Conservation (phyloP, 2,888 invertebrate species). For the Euzetes globulus region DNA sequence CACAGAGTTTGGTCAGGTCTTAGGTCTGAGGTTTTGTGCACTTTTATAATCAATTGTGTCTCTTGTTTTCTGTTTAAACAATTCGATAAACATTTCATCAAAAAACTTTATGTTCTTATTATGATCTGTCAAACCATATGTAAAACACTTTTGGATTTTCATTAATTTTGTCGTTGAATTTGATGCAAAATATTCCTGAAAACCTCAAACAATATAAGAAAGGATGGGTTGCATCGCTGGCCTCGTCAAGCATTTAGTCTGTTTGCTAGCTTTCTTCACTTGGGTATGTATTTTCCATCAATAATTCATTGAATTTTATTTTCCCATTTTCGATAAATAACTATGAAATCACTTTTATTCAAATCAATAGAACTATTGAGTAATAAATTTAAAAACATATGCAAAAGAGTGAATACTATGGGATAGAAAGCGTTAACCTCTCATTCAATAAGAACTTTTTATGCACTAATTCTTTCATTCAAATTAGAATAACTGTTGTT, state of each 20-base stretch:
- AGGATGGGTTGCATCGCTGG: conserved; percentile 28
- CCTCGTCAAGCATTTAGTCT: conserved; percentile 31
- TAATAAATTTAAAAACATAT: neutral
- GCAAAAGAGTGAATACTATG: too few species aligned
- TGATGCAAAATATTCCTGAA: neutral
- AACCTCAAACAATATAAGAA: neutral
- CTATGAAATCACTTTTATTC: neutral
- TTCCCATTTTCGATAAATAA: neutral
- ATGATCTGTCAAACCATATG: too few species aligned
- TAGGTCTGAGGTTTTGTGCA: too few species aligned
- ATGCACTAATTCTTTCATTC: neutral
- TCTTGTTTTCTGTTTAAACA: neutral
- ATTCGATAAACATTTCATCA: neutral
- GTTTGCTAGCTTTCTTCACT: conserved; percentile 27
- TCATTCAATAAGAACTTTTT: neutral
- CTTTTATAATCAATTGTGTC: neutral
- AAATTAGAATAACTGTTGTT: too few species aligned
- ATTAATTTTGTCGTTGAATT: neutral
- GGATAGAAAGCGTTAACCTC: neutral
- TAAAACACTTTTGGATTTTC: too few species aligned
- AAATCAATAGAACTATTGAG: neutral
- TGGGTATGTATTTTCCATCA: conserved; percentile 27
- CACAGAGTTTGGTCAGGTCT: neutral
- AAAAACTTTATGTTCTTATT: too few species aligned
- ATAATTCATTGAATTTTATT: neutral